Evolutionary conservation across 2,797 vertebrate species (phyloP).

Genomic region (Rhynchotus rufescens): DNA sequence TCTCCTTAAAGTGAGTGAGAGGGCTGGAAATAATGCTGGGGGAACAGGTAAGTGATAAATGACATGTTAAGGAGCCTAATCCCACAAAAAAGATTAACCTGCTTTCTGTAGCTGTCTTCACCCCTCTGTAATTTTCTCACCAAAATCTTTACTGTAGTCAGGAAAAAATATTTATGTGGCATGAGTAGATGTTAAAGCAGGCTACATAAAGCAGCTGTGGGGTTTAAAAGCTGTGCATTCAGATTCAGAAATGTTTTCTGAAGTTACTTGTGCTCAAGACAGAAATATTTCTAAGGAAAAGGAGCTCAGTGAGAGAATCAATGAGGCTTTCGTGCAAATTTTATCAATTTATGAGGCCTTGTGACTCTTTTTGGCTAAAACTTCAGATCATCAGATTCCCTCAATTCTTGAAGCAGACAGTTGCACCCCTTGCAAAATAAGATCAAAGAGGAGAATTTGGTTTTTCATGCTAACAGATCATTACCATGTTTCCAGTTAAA

Average conservation of each 20-base stretch:
- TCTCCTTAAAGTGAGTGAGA: slow-evolving; percentile 20
- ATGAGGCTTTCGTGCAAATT: neutral
- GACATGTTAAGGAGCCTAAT: neutral
- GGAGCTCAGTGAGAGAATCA: neutral
- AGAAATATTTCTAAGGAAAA: slow-evolving; percentile 4
- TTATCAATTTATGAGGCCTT: neutral
- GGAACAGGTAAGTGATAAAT: neutral
- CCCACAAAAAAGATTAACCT: neutral
- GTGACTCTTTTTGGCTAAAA: neutral
- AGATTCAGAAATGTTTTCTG: slow-evolving; percentile 7
- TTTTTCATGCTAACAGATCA: neutral
- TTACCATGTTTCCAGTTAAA: fast-evolving
- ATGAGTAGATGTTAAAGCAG: neutral
- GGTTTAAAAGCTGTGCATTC: neutral
- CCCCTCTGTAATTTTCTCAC: neutral
- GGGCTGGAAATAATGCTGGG: neutral
- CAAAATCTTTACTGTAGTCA: neutral
- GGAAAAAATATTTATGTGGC: slow-evolving; percentile 4
- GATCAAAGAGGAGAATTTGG: neutral
- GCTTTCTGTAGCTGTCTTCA: slow-evolving; percentile 13
- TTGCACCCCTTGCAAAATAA: neutral
- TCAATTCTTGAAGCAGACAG: fast-evolving
- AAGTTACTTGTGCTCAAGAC: neutral
- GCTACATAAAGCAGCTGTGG: neutral
- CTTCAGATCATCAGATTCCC: neutral